A percentile compares a stretch with the other conserved stretches of the same genome.
Evolutionary conservation across 2,113 vertebrate genomes (phyloP).

Genomic region (Pycnonotus jocosus): DNA sequence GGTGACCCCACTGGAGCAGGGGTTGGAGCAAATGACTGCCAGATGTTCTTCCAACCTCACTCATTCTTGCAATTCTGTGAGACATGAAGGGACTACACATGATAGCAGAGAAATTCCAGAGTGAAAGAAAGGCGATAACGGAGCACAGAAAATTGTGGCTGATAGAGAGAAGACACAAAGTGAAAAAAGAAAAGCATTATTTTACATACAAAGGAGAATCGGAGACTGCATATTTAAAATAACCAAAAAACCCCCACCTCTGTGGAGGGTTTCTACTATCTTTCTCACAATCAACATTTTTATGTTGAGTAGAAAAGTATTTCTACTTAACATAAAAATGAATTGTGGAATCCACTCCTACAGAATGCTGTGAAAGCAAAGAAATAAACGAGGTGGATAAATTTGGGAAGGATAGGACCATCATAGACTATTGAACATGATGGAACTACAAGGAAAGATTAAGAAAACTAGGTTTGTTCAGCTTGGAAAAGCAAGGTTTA

Average conservation of each 20-base stretch:
- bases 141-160: neutral
- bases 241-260: neutral
- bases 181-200: neutral
- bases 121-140: neutral
- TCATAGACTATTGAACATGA: neutral
- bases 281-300: neutral
- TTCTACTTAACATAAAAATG: neutral
- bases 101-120: neutral
- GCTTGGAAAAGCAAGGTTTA: neutral
- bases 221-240: neutral
- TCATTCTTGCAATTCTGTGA: neutral
- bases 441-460: neutral
- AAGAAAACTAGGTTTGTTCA: neutral
- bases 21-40: neutral
- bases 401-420: neutral
- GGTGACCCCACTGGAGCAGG: neutral
- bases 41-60: neutral
- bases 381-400: neutral
- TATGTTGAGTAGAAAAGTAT: neutral
- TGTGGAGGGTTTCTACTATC: neutral
- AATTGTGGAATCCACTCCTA: neutral
- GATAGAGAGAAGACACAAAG: neutral
- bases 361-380: neutral
- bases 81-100: neutral
- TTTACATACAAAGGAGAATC: neutral